Percentiles rank a stretch among this genome's conserved stretches.
Conservation (phyloP, 2,797 vertebrate genomes). For the Scolopax rusticola region DNA sequence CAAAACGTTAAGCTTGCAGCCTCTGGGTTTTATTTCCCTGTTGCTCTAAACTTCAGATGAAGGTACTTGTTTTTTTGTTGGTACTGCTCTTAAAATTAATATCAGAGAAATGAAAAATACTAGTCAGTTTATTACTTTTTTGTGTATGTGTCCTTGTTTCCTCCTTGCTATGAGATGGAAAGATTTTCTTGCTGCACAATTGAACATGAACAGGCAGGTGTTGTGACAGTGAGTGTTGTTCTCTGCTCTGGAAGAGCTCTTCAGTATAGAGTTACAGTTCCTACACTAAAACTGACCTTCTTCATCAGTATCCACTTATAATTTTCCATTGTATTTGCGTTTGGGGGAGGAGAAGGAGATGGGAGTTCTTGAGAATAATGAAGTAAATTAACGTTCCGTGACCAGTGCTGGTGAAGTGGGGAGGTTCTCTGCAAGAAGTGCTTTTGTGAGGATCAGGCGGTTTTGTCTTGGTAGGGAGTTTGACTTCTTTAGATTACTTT, state of each 20-base stretch:
- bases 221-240: accelerated
- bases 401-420: background rate
- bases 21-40: background rate
- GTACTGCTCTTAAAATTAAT: background rate
- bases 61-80: background rate
- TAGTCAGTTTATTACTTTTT: background rate
- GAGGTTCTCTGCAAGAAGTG: background rate
- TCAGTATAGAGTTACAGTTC: background rate
- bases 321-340: background rate
- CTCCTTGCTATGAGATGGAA: background rate
- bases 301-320: background rate
- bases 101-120: background rate
- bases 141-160: background rate
- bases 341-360: background rate
- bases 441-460: background rate
- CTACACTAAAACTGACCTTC: background rate
- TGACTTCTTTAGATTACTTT: background rate
- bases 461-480: background rate
- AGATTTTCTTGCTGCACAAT: background rate
- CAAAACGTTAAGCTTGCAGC: background rate
- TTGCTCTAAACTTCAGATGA: background rate
- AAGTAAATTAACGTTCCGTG: background rate
- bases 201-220: background rate
- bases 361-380: background rate
- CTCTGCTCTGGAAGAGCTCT: background rate